Evolutionary conservation across 2,797 vertebrate species (phyloP).

Genomic region (Spinibarbus caldwelli): DNA sequence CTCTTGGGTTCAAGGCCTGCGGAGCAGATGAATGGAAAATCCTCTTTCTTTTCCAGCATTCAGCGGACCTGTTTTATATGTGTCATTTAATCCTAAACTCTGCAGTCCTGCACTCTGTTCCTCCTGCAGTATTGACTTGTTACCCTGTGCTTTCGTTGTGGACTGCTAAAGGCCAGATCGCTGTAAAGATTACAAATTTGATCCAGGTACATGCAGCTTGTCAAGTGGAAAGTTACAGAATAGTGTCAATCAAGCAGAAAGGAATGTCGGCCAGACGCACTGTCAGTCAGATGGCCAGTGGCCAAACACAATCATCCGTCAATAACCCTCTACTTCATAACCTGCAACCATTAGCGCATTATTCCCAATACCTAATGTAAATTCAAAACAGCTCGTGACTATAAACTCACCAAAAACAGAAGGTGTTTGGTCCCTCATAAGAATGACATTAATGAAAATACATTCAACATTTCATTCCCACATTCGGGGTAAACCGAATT

Average conservation of each 20-base stretch:
- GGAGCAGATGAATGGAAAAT: neutral
- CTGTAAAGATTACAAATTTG: slow-evolving; percentile 38
- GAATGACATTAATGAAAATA: slow-evolving; percentile 23
- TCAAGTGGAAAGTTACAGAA: slow-evolving; percentile 34
- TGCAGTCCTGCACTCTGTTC: slow-evolving; percentile 3
- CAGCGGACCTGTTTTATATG: neutral
- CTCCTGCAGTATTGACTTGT: slow-evolving; percentile 26
- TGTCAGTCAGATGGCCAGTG: neutral
- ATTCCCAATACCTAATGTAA: neutral
- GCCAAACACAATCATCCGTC: neutral
- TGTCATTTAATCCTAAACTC: neutral
- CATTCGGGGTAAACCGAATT: slow-evolving; percentile 19
- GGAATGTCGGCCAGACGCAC: neutral
- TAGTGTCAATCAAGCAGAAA: slow-evolving; percentile 34
- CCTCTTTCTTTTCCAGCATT: neutral
- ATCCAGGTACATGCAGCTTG: slow-evolving; percentile 22
- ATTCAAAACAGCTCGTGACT: neutral
- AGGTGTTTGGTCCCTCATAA: neutral
- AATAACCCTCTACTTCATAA: neutral
- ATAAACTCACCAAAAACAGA: neutral
- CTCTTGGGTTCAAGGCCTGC: neutral
- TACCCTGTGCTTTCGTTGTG: neutral
- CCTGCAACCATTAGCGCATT: neutral
- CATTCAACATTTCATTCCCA: slow-evolving; percentile 23
- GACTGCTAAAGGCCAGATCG: slow-evolving; percentile 37